These are phyloP conservation scores for Cynopterus sphinx DNA, from an alignment of 2,797 vertebrate species.

Conservation along the genomic window DNA sequence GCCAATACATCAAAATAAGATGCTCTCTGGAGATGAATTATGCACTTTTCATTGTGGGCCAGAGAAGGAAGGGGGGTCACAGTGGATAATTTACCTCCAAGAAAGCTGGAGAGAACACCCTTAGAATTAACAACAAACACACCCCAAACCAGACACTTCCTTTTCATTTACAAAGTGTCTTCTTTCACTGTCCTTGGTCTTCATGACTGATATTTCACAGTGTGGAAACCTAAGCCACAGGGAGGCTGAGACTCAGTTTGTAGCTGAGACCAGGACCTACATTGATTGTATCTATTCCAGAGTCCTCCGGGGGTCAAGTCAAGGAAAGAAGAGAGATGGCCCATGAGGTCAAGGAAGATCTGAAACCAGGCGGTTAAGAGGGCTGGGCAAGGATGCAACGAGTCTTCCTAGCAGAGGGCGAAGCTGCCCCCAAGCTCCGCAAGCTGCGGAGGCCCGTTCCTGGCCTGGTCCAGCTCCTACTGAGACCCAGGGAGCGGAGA, in stretches of 20 bases:
- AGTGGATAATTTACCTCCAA: neutral
- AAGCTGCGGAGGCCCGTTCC: neutral
- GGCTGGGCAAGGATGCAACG: neutral
- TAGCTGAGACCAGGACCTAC: neutral
- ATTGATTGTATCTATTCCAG: neutral
- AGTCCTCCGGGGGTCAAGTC: neutral
- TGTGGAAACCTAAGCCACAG: neutral
- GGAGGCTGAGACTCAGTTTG: neutral
- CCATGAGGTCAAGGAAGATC: neutral
- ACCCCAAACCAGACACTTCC: no score
- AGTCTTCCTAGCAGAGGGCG: constrained; percentile 47
- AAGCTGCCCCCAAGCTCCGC: neutral
- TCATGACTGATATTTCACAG: neutral
- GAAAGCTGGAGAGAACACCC: neutral
- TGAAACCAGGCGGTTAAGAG: accelerated
- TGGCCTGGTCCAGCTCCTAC: accelerated
- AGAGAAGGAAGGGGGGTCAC: neutral
- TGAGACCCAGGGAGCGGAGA: accelerated
- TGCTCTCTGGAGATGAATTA: neutral
- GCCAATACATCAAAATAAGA: neutral
- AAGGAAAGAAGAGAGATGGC: neutral
- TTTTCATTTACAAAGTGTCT: neutral
- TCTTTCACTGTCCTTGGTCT: neutral
- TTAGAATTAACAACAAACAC: neutral
- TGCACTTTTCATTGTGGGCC: neutral